These are phyloP conservation scores for Andricus grossulariae DNA, from an alignment of 1,140 invertebrate genomes.

Conservation along the genomic window DNA sequence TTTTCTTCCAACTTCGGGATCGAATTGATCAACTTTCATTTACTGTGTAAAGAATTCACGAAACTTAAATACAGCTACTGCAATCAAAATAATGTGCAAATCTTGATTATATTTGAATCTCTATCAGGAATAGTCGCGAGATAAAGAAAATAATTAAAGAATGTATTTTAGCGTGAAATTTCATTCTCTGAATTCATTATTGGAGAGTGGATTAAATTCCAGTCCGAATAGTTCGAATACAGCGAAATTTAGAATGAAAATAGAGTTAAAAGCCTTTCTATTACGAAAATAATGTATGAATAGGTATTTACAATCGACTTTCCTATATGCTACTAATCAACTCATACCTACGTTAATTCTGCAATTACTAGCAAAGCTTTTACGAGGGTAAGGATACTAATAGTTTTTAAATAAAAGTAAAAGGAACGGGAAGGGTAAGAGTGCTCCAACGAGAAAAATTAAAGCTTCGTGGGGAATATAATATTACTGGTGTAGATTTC, in stretches of 20 bases:
- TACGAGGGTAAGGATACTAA: neutral
- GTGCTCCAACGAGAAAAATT: slow-evolving; percentile 21
- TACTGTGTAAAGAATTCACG: no score
- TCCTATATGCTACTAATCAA: no score
- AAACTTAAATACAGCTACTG: neutral
- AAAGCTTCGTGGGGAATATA: slow-evolving; percentile 44
- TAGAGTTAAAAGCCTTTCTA: neutral
- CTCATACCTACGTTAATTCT: no score
- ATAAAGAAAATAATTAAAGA: neutral
- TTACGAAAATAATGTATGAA: neutral
- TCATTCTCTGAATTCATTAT: neutral
- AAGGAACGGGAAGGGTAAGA: neutral
- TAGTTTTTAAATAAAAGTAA: neutral
- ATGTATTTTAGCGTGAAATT: neutral
- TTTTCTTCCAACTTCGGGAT: no score
- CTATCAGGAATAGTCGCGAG: no score
- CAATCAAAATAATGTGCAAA: neutral
- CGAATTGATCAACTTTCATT: no score
- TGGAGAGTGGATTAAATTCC: slow-evolving; percentile 7
- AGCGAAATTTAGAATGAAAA: neutral
- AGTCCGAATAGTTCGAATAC: neutral
- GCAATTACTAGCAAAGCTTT: neutral
- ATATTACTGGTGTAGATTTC: slow-evolving; percentile 35
- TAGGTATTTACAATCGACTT: no score
- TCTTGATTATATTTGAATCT: no score